phyloP scores from a whole-genome alignment of 2,113 vertebrate species.

The Chascanopsetta lugubris region DNA sequence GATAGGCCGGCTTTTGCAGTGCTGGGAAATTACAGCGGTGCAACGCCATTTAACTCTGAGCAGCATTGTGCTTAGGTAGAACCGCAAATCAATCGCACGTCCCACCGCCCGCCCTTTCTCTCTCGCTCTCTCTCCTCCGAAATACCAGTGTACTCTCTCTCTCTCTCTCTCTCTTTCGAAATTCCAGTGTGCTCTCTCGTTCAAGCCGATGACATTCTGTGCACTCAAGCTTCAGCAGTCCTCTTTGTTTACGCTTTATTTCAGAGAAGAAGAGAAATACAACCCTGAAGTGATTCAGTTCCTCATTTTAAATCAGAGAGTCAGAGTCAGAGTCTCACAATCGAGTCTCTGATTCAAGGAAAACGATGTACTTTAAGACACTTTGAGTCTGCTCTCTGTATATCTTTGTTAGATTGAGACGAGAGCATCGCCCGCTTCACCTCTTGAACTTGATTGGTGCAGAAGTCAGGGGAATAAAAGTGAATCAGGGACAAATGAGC shows the following conservation, averaged over 20 bases:
- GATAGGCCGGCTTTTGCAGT: conserved; percentile 43
- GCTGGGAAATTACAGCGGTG: conserved; percentile 44
- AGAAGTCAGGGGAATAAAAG: background rate
- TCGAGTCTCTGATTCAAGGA: too few species aligned
- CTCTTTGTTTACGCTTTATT: background rate
- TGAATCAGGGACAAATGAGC: conserved; percentile 6
- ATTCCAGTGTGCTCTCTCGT: conserved; percentile 44
- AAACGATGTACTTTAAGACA: too few species aligned
- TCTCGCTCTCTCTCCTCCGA: conserved; percentile 28
- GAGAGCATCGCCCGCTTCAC: too few species aligned
- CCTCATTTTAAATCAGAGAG: too few species aligned
- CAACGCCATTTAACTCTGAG: conserved; percentile 45
- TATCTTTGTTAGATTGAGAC: too few species aligned
- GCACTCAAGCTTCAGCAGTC: too few species aligned
- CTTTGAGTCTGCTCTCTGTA: too few species aligned
- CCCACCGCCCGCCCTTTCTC: conserved; percentile 20
- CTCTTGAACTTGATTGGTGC: background rate
- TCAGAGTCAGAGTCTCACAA: too few species aligned
- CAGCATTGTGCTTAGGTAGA: conserved; percentile 44
- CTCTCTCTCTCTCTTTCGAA: conserved; percentile 35
- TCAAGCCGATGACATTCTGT: too few species aligned
- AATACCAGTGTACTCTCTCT: conserved; percentile 47
- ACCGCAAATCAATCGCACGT: conserved; percentile 54
- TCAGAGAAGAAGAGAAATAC: too few species aligned
- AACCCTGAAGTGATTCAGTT: too few species aligned